Base-by-base conservation (phyloP, 2,113 vertebrate genomes). In the Passer montanus region DNA sequence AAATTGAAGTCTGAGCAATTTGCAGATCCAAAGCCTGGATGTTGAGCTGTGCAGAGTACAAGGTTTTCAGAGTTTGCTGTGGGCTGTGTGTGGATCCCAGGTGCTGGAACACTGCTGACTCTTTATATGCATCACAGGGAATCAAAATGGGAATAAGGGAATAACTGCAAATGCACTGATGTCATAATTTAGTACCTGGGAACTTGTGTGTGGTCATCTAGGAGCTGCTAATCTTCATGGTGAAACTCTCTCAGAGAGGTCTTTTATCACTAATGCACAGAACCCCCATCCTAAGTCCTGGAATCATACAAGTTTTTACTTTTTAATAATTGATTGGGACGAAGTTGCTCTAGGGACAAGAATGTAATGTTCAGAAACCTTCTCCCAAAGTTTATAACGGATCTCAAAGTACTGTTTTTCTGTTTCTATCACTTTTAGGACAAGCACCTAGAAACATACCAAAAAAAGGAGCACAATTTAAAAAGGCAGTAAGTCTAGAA, bases 381-480 rank as follows among this genome's bases (percentile, higher is more conserved):
- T 28, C 26, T 85, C 46, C 19, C 6, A 15, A 26, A 50, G 31
- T n/a, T 86, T 35, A 9, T 7, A 47, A 4, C 15, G 13, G 31
- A 20, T 77, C 41, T 80, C 16, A 15, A 50, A 67, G 26, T 41
- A 44, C 6, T 15, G 3, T 68, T 87, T 41, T 17, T 70, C 2
- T 3, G 8, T 24, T 66, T 63, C 22, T 23, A 24, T n/a, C 5
- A 18, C 31, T 92, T 83, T 69, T 49, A 41, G 31, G 20, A 62
- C 9, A 5, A 46, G 17, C 37, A 41, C 56, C 8, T 24, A 56
- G 26, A 62, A 59, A 56, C 0, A 0, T 41, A 56, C 49, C 6
- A 5, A 20, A 62, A 59, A 60, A 52, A 62, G 7, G 13, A 64
- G 31, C 15, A 37, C 12, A 26, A 2, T 28, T 60, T 73, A 22